Evolutionary conservation across 2,797 vertebrate genomes (phyloP).

Genomic region (Gobio occitaniae): DNA sequence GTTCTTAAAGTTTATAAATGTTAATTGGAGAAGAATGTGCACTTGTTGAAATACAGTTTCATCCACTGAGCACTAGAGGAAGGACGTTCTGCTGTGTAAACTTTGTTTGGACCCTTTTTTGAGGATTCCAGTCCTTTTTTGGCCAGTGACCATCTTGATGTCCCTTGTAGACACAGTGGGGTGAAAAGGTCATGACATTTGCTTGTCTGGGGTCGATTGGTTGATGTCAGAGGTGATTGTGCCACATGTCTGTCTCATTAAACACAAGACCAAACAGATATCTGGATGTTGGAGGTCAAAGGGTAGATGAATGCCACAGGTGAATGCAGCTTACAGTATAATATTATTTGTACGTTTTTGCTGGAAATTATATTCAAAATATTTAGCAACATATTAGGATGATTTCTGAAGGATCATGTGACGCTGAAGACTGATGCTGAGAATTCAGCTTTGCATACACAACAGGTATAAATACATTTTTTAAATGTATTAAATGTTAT

Average conservation of each 20-base stretch:
- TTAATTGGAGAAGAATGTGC: neutral
- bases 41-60: neutral
- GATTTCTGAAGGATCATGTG: neutral
- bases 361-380: neutral
- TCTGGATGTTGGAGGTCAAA: conserved; percentile 47
- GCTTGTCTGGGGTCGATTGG: conserved; percentile 48
- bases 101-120: conserved; percentile 9
- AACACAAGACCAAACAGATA: conserved; percentile 17
- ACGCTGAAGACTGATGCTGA: neutral
- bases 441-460: neutral
- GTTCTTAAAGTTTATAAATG: neutral
- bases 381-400: neutral
- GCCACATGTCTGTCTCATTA: conserved; percentile 48
- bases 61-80: neutral
- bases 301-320: conserved; percentile 4
- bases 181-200: conserved; percentile 56
- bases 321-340: neutral
- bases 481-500: neutral
- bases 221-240: conserved; percentile 49
- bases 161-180: neutral
- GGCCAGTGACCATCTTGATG: conserved; percentile 22
- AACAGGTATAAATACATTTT: neutral
- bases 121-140: neutral
- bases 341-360: neutral
- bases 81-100: neutral